phyloP scores from a whole-genome alignment of 1,140 invertebrate species.

The Teleopsis dalmanni region DNA sequence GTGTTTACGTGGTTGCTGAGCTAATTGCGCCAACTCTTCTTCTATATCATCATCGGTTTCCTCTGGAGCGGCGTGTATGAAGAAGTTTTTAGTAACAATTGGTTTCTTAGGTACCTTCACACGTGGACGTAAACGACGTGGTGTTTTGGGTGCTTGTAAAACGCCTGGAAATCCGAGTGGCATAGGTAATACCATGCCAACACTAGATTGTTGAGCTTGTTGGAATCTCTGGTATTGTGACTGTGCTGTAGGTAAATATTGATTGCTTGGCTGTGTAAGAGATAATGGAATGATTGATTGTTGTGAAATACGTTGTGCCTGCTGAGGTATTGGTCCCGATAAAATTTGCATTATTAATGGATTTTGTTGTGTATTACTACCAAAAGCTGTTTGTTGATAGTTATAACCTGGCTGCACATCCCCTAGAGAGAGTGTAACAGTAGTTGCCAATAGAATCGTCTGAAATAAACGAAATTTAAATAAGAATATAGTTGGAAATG shows the following conservation, averaged over 20 bases:
- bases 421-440: no score
- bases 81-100: constrained; percentile 41
- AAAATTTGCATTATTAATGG: not conserved
- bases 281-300: not conserved
- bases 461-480: no score
- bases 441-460: not conserved
- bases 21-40: constrained; percentile 32
- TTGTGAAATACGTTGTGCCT: not conserved
- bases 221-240: constrained; percentile 21
- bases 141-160: constrained; percentile 28
- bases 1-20: constrained; percentile 37
- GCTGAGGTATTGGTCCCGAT: not conserved
- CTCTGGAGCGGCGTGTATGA: constrained; percentile 40
- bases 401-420: no score
- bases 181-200: constrained; percentile 24
- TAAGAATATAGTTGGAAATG: no score
- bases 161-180: constrained; percentile 23
- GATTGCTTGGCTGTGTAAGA: constrained; percentile 6
- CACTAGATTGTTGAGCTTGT: constrained; percentile 5
- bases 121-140: constrained; percentile 31
- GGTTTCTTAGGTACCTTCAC: constrained; percentile 29
- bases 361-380: constrained; percentile 1
- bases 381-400: no score
- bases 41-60: constrained; percentile 39
- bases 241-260: constrained; percentile 17